Evolutionary conservation across 2,888 invertebrate species (phyloP), one percentile per base, ranked within the genome.

Genomic region (Cantharis lateralis): DNA sequence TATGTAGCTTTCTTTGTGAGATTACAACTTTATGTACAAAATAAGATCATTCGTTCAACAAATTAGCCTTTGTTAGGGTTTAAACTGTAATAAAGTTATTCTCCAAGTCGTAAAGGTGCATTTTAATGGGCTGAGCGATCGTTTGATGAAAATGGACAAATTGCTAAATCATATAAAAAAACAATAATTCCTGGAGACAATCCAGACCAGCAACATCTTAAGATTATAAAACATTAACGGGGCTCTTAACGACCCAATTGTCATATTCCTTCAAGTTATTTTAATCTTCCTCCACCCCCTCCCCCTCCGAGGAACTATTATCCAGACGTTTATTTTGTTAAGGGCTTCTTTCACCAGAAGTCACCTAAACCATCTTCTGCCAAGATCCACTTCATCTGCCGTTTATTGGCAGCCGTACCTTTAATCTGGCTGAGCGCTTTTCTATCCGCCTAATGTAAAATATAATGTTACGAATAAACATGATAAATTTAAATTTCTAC

Each of bases 1-100:
- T 71, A 71, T 68, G 71, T 24, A 62, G 24, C 64, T 66, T 66
- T 20, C 64, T 66, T 66, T 20, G 20, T 66, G 18, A 20, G 64
- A 66, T 66, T 66, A 66, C 15, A 66, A 20, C 20, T 66, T 66
- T 18, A 66, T 20, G 64, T 66, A 66, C 64, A 66, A 20, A 24
- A 66, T 48, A 48, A 24, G 16, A 63, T 63, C 63, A 18, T 63
- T 63, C 15, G 63, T 63, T 63, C 16, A 63, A 18, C 18, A 63
- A 63, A 63, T 63, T 63, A 18, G 63, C 15, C 16, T 63, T 15
- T 63, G 63, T 15, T 16, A 10, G 63, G 16, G 18, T 16, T 63
- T 18, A 48, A 48, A 13, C 48, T 48, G 48, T 48, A 48, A 48
- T 48, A 48, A 48, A 48, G 48, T 48, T 48, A 48, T 48, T 48